A percentile compares a stretch with the other conserved stretches of the same genome.
phyloP scores from a whole-genome alignment of 2,797 vertebrate genomes.

The Gymnothorax javanicus region DNA sequence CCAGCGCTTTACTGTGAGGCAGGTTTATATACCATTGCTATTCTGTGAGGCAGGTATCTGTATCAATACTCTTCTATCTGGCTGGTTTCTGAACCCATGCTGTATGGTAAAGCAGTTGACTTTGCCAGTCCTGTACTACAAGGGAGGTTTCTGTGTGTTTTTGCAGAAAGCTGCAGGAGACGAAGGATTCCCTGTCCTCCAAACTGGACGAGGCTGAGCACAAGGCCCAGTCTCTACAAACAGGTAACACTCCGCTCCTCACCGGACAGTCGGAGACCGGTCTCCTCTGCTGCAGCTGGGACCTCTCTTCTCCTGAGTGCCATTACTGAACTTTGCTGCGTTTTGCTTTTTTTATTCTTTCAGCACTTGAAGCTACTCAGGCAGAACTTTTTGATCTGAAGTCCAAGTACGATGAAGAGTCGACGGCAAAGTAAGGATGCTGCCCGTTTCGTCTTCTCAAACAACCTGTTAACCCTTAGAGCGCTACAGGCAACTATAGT shows the following conservation, averaged over 20 bases:
- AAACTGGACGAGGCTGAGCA: constrained; percentile 94
- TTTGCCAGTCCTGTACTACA: too few relatives aligned
- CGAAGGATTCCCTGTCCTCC: constrained; percentile 88
- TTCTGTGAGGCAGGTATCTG: too few relatives aligned
- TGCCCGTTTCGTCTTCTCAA: not conserved
- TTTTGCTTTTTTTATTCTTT: constrained; percentile 37
- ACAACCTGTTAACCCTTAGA: not conserved
- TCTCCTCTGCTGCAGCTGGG: not conserved
- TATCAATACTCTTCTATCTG: too few relatives aligned
- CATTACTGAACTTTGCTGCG: not conserved
- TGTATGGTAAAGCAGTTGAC: not conserved
- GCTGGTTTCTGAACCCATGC: too few relatives aligned
- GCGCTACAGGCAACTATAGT: too few relatives aligned
- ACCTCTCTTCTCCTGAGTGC: not conserved
- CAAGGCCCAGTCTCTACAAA: constrained; percentile 91
- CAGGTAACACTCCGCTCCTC: constrained; percentile 75
- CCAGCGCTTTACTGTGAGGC: too few relatives aligned
- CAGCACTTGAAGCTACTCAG: constrained; percentile 97
- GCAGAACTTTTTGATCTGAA: constrained; percentile 98
- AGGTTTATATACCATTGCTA: too few relatives aligned
- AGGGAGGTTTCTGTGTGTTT: not conserved
- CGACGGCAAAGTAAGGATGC: constrained; percentile 92
- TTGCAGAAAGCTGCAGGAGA: constrained; percentile 91
- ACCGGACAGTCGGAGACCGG: not conserved
- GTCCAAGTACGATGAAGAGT: constrained; percentile 98